Base-by-base conservation (phyloP, 2,113 vertebrate species). In the Coracopsis vasa region DNA sequence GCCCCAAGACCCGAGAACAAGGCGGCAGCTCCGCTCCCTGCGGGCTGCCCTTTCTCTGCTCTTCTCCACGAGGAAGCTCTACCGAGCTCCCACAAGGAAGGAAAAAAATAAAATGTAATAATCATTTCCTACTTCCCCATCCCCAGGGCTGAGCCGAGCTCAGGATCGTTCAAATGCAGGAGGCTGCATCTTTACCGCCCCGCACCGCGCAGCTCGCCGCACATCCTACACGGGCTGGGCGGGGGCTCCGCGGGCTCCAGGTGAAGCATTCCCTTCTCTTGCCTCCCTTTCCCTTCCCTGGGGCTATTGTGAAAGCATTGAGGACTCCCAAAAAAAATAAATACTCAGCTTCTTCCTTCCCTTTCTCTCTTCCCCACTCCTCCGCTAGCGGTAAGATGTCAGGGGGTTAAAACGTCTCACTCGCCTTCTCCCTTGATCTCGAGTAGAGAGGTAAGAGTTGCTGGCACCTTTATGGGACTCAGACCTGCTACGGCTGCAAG, bases 401-500 rank as follows among this genome's bases (percentile, higher is more conserved):
- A 92, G 88, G 16, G 91, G 96, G 94, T 97, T 95, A 96, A 96
- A 95, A 91, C 9, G 29, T 54, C 90, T 58, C 44, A 29, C 69
- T 87, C 53, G 56, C 83, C 72, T 70, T 86, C 81, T 86, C 86
- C 90, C 97, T 97, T 95, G 95, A 97, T 97, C 97, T 97, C 33
- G 1, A n/a, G 39, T 77, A 75, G 62, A 28, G 70, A 88, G 60
- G 94, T 95, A 67, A 91, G 81, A 39, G 61, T 69, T 81, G 84
- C 93, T 85, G 97, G 95, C 97, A 97, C 97, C 94, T 97, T 94
- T 95, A 94, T 90, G 85, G 96, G 95, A 94, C 94, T 95, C 80
- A 86, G 96, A 94, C 91, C 95, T 62, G 92, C 81, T 64, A 84
- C 75, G 72, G 80, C 94, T 87, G 90, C 39, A 53, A 65, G 92